Percentiles rank a stretch among this genome's conserved stretches.
phyloP scores from a whole-genome alignment of 2,888 invertebrate genomes.

The Eupithecia inturbata region DNA sequence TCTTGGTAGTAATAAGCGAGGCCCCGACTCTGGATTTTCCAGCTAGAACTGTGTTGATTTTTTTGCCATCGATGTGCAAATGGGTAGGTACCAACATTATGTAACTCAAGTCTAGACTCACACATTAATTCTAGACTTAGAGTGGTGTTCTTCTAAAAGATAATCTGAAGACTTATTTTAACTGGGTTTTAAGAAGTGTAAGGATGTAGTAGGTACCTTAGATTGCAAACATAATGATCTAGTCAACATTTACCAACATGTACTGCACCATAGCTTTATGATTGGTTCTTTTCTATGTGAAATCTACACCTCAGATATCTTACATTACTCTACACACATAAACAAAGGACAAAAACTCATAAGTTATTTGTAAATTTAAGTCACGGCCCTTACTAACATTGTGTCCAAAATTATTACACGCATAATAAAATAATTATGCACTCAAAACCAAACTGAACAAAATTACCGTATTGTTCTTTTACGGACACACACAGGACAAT shows the following conservation, averaged over 20 bases:
- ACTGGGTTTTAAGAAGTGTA: neutral
- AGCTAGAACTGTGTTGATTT: neutral
- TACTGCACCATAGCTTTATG: neutral
- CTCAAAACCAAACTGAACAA: constrained; percentile 26
- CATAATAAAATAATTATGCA: constrained; percentile 33
- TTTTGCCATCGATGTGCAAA: neutral
- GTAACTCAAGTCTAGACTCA: neutral
- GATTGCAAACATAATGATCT: neutral
- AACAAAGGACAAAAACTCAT: neutral
- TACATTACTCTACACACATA: neutral
- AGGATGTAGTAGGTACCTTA: too few species aligned
- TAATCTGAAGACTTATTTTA: neutral
- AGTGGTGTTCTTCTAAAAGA: neutral
- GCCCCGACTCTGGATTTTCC: neutral
- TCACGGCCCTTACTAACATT: constrained; percentile 20
- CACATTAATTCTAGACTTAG: neutral
- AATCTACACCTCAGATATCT: neutral
- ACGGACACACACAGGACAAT: constrained; percentile 54
- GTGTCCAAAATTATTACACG: constrained; percentile 33
- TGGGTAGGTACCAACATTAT: neutral
- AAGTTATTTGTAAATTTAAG: constrained; percentile 18
- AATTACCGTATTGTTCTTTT: constrained; percentile 40
- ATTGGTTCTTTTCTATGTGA: neutral
- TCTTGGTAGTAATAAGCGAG: constrained; percentile 41
- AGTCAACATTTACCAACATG: neutral